Percentiles rank a stretch among this genome's conserved stretches.
These are phyloP conservation scores for Drosophila teissieri DNA, from an alignment of 1,140 invertebrate genomes.

Conservation along the genomic window DNA sequence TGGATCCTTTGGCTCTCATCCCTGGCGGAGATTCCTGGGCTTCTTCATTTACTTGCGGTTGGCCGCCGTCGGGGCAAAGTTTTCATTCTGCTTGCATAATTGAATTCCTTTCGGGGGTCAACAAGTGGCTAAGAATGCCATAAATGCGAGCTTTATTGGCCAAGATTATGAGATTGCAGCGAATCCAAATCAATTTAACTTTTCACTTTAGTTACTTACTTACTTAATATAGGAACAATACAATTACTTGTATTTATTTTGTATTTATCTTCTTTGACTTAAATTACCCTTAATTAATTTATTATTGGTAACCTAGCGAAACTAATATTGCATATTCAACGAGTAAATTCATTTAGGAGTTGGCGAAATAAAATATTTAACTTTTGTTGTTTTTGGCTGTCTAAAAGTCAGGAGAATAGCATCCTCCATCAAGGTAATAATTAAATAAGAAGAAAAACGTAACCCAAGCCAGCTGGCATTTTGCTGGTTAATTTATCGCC, in stretches of 20 bases:
- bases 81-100: conserved; percentile 44
- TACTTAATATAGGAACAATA: not conserved
- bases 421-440: not conserved
- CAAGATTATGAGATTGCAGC: conserved; percentile 15
- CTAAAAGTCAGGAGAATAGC: not conserved
- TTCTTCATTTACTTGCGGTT: conserved; percentile 18
- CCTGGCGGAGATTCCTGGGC: not conserved
- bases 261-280: not conserved
- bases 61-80: conserved; percentile 24
- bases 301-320: not conserved
- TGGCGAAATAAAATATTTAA: no score
- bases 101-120: conserved; percentile 43
- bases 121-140: conserved; percentile 22
- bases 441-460: no score
- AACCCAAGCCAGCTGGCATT: not conserved
- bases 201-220: not conserved
- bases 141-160: conserved; percentile 22
- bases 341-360: no score
- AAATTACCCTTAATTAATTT: no score
- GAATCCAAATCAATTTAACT: conserved; percentile 14
- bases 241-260: not conserved
- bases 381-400: no score
- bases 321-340: not conserved
- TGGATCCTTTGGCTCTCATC: conserved; percentile 12
- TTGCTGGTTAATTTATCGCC: conserved; percentile 17